Evolutionary conservation across 2,888 invertebrate species (phyloP).

Genomic region (Dolichopus griseipennis): DNA sequence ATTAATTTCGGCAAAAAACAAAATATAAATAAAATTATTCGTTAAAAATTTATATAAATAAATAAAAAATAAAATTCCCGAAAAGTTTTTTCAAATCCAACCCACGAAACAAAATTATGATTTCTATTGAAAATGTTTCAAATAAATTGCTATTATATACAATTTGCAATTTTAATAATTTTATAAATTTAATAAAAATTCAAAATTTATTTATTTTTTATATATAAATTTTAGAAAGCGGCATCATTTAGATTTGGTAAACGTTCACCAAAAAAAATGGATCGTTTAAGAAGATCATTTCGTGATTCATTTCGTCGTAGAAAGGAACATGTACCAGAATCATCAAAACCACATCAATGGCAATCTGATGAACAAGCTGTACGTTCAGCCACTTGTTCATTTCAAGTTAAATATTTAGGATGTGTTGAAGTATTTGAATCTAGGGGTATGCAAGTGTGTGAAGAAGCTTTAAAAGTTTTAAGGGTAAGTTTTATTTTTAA

Average conservation of each 20-base stretch:
- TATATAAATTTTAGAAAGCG: constrained; percentile 51
- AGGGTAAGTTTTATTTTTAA: constrained; percentile 56
- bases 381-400: constrained; percentile 90
- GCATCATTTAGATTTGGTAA: constrained; percentile 48
- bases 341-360: constrained; percentile 96
- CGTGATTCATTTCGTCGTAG: constrained; percentile 89
- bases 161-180: neutral
- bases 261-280: constrained; percentile 71
- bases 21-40: too few relatives aligned
- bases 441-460: constrained; percentile 98
- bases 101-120: neutral
- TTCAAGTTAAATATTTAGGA: constrained; percentile 97
- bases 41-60: too few relatives aligned
- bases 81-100: neutral
- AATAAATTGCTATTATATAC: neutral
- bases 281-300: constrained; percentile 78
- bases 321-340: constrained; percentile 82
- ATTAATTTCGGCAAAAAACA: too few relatives aligned
- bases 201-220: constrained; percentile 17
- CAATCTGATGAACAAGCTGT: constrained; percentile 96
- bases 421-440: constrained; percentile 99
- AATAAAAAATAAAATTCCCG: too few relatives aligned
- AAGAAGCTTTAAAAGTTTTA: constrained; percentile 94
- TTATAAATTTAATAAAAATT: neutral
- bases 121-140: neutral